Base-by-base conservation (phyloP, 2,797 vertebrate species). In the Rhinatrema bivittatum region DNA sequence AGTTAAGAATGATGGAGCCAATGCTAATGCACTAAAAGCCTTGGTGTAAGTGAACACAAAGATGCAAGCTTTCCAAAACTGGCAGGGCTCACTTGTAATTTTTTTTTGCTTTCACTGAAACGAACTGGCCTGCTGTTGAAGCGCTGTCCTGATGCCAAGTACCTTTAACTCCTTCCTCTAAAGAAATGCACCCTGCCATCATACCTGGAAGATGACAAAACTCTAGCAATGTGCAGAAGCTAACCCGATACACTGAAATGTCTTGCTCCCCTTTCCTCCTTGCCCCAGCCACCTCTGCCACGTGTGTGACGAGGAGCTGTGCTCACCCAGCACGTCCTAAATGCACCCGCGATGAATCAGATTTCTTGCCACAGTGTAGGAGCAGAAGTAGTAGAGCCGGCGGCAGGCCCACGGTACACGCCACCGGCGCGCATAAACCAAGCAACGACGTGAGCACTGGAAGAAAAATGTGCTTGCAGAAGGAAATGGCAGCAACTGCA, bases 81-180 rank as follows among this genome's bases (percentile, higher is more conserved):
- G n/a, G n/a, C n/a, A n/a, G n/a, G n/a, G n/a, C n/a, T n/a, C n/a
- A n/a, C n/a, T n/a, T n/a, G n/a, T n/a, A n/a, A n/a, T n/a, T n/a
- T n/a, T n/a, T n/a, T n/a, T n/a, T n/a, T n/a, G n/a, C 81, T 84
- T 86, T 78, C 87, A 85, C 86, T 71, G 78, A 82, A 90, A 88
- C 83, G 70, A 87, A 84, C 74, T 80, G 77, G 80, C 81, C 78
- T 75, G 74, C 80, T 84, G 79, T 75, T 73, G 77, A 79, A 81
- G 67, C 68, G 39, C 52, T 52, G 54, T 46, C 63, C 30, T 5
- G 2, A 61, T 76, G 79, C 81, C 80, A 82, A 82, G 64, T 77
- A 77, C 59, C 46, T 56, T 80, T 60, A 77, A 79, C 70, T 75
- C 51, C 43, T 74, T 63, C 44, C 25, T 40, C 52, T 53, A 48